A percentile compares a stretch with the other conserved stretches of the same genome.
These are phyloP conservation scores for Sebastes schlegelii DNA, from an alignment of 2,113 vertebrate species.

Conservation along the genomic window DNA sequence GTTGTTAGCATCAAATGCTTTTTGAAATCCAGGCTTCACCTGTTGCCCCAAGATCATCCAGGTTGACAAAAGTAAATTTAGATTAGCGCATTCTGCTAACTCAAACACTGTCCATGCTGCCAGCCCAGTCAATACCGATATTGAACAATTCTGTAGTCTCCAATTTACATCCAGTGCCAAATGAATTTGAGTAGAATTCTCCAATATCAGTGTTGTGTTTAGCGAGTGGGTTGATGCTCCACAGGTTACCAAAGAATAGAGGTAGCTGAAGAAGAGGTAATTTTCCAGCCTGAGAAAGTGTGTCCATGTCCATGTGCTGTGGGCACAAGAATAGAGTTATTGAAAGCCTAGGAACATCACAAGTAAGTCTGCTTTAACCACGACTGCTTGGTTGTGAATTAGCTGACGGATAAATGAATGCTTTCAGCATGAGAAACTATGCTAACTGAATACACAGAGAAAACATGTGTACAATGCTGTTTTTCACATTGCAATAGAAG, in stretches of 20 bases:
- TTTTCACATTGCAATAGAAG: constrained; percentile 13
- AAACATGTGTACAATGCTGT: not conserved
- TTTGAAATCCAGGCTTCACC: constrained; percentile 8
- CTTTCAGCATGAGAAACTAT: not conserved
- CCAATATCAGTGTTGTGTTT: constrained; percentile 41
- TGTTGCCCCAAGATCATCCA: not conserved
- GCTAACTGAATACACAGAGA: not conserved
- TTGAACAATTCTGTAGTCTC: constrained; percentile 36
- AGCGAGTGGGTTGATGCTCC: constrained; percentile 33
- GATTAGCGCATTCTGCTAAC: not conserved
- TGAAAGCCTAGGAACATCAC: constrained; percentile 1
- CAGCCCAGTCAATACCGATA: constrained; percentile 41
- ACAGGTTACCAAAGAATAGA: not conserved
- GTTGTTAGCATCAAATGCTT: not conserved
- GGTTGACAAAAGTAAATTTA: not conserved
- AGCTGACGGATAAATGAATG: not conserved
- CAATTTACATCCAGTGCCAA: not conserved
- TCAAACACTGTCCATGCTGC: constrained; percentile 9
- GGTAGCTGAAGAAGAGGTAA: too few relatives aligned
- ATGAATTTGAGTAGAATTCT: not conserved
- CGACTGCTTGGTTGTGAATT: constrained; percentile 23
- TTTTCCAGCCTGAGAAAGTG: too few relatives aligned
- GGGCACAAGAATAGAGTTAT: not conserved
- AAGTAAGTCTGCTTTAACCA: constrained; percentile 34
- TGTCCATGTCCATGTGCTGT: not conserved